Base-by-base conservation (phyloP, 1,140 invertebrate genomes). In the Lepeophtheirus salmonis region DNA sequence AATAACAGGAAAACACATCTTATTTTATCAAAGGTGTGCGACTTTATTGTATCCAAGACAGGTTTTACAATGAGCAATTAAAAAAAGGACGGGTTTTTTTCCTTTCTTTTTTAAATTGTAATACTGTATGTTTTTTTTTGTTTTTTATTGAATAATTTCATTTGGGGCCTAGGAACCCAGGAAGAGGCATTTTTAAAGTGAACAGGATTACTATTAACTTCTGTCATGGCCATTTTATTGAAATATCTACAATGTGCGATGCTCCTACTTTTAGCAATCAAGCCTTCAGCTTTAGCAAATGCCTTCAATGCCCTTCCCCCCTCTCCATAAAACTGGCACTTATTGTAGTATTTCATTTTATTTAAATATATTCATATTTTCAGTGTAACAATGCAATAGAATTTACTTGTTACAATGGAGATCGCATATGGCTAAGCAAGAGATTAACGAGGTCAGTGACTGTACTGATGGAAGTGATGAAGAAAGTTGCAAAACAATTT, bases 381-480 rank as follows among this genome's bases (percentile, higher is more conserved):
- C 30, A 41, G 30, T 41, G 30, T n/a, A 41, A 56, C 20, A 50
- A 22, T 17, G 23, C 17, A 13, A 3, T 41, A 18, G 41, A 63
- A 24, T 63, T 22, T 21, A 63, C 62, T 2, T 63, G 62, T 21
- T 41, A 59, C 26, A 41, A 63, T 22, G 62, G 62, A 26, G 18
- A 25, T 16, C 58, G 62, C 62, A 60, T 63, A 49, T 25, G 48
- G 20, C 22, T 53, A 52, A 14, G 21, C 24, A 56, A 50, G 3
- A 55, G 62, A 20, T 63, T 20, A 26, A 63, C 57, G 18, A 54
- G 14, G 16, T 50, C 12, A 54, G 21, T 2, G 62, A 63, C 50
- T 63, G 62, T 26, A 21, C 41, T 14, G 62, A 63, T 56, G 25
- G 53, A 6, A 60, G 50, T 16, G 62, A 63, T 52, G 62, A 63